phyloP scores from a whole-genome alignment of 2,888 invertebrate genomes.

The Ditylenchus weischeri region DNA sequence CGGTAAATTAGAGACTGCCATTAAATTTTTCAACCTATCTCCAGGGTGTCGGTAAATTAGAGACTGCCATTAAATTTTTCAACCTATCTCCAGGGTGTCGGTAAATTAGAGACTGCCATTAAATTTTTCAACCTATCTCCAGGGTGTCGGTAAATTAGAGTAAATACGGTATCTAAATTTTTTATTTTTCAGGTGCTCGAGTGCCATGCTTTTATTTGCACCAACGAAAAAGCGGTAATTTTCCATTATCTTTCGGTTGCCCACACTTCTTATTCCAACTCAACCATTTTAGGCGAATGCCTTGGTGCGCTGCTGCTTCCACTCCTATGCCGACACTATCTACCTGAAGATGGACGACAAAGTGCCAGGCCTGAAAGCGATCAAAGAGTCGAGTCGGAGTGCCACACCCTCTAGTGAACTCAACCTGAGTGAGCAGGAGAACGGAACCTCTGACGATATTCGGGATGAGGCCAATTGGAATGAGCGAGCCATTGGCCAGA shows the following conservation, averaged over 20 bases:
- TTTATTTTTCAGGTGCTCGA: slow-evolving; percentile 67
- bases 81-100: no score
- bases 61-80: no score
- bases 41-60: no score
- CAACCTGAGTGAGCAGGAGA: slow-evolving; percentile 29
- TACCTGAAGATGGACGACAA: slow-evolving; percentile 52
- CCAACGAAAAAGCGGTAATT: slow-evolving; percentile 72
- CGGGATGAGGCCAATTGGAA: slow-evolving; percentile 41
- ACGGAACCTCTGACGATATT: slow-evolving; percentile 22
- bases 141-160: no score
- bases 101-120: no score
- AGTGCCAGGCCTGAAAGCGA: slow-evolving; percentile 40
- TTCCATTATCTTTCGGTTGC: neutral
- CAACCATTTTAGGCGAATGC: slow-evolving; percentile 78
- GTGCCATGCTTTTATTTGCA: slow-evolving; percentile 97
- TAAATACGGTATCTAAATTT: no score
- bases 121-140: no score
- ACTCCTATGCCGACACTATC: slow-evolving; percentile 83
- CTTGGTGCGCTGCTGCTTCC: slow-evolving; percentile 81
- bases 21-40: no score
- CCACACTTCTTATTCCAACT: neutral
- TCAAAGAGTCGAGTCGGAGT: slow-evolving; percentile 40
- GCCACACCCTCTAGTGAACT: slow-evolving; percentile 36
- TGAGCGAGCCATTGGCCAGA: slow-evolving; percentile 41
- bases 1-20: no score